Evolutionary conservation across 53 echinoderm and acorn worm genomes (phyloP), one percentile per base, ranked within the genome.

Genomic region (Stichopus horrens): DNA sequence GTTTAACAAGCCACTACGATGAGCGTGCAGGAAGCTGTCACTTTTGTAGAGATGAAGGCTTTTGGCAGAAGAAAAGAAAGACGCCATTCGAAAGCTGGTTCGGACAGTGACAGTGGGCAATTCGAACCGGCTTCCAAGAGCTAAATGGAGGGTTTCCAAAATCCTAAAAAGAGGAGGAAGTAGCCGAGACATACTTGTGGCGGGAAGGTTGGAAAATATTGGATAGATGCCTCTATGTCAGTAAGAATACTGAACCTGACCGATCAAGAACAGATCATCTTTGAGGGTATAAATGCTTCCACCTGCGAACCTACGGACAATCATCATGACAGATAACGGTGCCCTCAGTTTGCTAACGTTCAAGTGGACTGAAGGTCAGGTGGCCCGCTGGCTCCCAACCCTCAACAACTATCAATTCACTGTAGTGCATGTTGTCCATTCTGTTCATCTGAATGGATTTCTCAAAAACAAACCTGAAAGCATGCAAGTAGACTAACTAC

Each of bases 41-140:
- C 58, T 22, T 74, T 93, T 88, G 79, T 93, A 5, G 88, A 90
- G 19, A 54, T 76, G 22, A 82, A 92, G 18, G 92, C 90, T 7
- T 90, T 21, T 76, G 21, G 76, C 76, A 21, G 76, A 76, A n/a
- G 22, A 76, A n/a, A 76, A 9, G 76, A 76, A 76, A 52, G 76
- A 23, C 8, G 76, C 76, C 23, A 22, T 10, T 6, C 22, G 76
- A 21, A 77, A 77, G 77, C 77, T 77, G 4, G 11, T 77, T 52
- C 77, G 77, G 4, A 53, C 54, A 5, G 77, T 52, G 53, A 52
- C 53, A 4, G 9, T 13, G 6, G 53, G 77, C 77, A 5, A 77
- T 55, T 52, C 6, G n/a, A n/a, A n/a, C n/a, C n/a, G 10, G 77
- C 6, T 16, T 75, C 23, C 18, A 75, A 23, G 22, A 21, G 21